A percentile compares a stretch with the other conserved stretches of the same genome.
Conservation (phyloP, 2,113 vertebrate genomes). For the Gallinago paraguaiae region DNA sequence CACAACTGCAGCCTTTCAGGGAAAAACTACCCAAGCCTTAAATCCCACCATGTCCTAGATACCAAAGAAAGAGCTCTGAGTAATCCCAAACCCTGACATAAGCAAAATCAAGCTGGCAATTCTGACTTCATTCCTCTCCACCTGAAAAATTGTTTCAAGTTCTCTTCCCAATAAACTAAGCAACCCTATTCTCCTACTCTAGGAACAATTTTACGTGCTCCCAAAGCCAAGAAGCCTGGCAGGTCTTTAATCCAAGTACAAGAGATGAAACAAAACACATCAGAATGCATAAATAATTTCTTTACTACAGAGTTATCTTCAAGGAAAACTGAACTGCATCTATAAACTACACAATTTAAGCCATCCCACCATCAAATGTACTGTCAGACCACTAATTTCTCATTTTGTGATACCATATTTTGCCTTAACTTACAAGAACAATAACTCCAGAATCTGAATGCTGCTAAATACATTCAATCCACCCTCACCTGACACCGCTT, state of each 20-base stretch:
- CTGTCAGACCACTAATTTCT: not conserved
- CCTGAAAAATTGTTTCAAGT: not conserved
- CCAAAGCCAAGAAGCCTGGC: fast-evolving
- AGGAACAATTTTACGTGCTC: not conserved
- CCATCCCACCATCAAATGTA: not conserved
- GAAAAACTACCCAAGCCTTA: not conserved
- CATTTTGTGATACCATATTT: not conserved
- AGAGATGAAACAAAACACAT: not conserved
- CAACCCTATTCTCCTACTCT: not conserved
- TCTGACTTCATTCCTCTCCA: not conserved
- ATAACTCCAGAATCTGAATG: not conserved
- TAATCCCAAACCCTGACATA: not conserved
- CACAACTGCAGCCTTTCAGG: not conserved
- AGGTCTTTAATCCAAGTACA: not conserved
- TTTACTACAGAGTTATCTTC: not conserved
- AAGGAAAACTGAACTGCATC: not conserved
- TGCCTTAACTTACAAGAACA: not conserved
- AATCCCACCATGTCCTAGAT: not conserved
- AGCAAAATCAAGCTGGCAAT: not conserved
- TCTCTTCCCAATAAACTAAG: not conserved
- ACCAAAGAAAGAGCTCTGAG: not conserved
- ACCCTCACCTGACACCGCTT: not conserved
- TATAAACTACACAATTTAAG: not conserved
- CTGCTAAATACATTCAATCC: not conserved
- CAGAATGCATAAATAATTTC: not conserved